Percentiles rank a stretch among this genome's conserved stretches.
Conservation (phyloP, 2,888 invertebrate genomes). For the Macaria notata region DNA sequence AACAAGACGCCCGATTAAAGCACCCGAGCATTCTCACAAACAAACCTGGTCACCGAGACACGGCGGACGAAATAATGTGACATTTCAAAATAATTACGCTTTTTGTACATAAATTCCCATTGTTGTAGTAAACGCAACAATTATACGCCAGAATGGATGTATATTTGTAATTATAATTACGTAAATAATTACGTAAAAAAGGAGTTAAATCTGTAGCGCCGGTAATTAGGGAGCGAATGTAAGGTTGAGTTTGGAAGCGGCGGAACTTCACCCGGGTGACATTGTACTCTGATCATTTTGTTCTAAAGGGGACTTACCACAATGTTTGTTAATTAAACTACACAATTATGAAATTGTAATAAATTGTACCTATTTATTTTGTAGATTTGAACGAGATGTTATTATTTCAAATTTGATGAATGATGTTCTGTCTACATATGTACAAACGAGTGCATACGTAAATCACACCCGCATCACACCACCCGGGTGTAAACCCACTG, state of each 20-base stretch:
- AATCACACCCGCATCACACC: too few relatives aligned
- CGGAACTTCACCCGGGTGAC: background rate
- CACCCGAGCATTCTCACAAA: conserved; percentile 43
- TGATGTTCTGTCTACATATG: too few relatives aligned
- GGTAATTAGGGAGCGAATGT: conserved; percentile 8
- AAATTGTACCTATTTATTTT: too few relatives aligned
- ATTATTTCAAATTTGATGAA: too few relatives aligned
- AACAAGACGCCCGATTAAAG: conserved; percentile 18
- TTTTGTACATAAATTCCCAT: conserved; percentile 31
- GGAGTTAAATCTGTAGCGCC: conserved; percentile 18
- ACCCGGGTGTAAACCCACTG: too few relatives aligned
- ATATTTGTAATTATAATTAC: conserved; percentile 29
- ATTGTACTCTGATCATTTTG: background rate
- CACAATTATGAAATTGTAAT: background rate
- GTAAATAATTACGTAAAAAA: conserved; percentile 21
- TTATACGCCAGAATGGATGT: conserved; percentile 29
- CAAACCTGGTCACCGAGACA: conserved; percentile 34
- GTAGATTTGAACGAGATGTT: too few relatives aligned
- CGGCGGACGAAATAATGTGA: conserved; percentile 49
- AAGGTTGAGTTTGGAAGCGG: too few relatives aligned
- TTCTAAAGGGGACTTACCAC: background rate
- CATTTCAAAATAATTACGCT: conserved; percentile 56
- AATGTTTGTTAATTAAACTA: background rate
- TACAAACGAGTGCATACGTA: too few relatives aligned
- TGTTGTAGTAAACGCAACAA: conserved; percentile 33